A percentile compares a stretch with the other conserved stretches of the same genome.
These are phyloP conservation scores for Myioborus melanocephalus DNA, from an alignment of 2,797 vertebrate genomes.

Conservation along the genomic window DNA sequence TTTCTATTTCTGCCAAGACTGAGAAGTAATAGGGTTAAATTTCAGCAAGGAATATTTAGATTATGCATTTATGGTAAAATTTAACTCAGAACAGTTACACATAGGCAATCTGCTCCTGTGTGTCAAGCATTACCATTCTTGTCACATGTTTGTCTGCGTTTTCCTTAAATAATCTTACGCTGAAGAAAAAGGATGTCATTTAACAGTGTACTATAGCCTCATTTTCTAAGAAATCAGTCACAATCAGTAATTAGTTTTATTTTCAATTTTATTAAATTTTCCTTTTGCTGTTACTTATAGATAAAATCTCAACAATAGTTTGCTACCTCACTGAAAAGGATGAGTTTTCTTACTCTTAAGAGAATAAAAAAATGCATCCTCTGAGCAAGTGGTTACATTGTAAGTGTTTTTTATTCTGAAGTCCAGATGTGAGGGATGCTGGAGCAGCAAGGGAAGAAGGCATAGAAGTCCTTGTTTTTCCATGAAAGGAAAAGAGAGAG, in stretches of 20 bases:
- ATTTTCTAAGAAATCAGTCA: background rate
- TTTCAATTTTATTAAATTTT: background rate
- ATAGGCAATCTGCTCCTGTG: background rate
- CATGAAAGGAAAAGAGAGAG: background rate
- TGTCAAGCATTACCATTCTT: background rate
- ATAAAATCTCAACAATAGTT: background rate
- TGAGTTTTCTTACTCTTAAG: background rate
- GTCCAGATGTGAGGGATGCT: background rate
- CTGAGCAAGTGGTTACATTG: background rate
- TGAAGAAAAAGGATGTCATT: background rate
- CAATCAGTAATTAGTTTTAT: background rate
- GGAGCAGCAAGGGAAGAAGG: background rate
- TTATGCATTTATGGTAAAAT: background rate
- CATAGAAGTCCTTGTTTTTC: fast-evolving
- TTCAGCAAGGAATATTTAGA: background rate
- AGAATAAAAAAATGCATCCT: background rate
- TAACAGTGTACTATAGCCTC: background rate
- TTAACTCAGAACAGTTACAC: background rate
- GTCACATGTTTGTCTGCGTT: background rate
- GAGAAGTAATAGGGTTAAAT: background rate
- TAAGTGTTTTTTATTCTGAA: background rate
- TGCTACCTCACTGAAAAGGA: background rate
- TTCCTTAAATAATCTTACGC: background rate
- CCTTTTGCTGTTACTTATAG: background rate
- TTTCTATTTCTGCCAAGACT: background rate